Conservation (phyloP, 2,888 invertebrate species). For the Elegia similella region DNA sequence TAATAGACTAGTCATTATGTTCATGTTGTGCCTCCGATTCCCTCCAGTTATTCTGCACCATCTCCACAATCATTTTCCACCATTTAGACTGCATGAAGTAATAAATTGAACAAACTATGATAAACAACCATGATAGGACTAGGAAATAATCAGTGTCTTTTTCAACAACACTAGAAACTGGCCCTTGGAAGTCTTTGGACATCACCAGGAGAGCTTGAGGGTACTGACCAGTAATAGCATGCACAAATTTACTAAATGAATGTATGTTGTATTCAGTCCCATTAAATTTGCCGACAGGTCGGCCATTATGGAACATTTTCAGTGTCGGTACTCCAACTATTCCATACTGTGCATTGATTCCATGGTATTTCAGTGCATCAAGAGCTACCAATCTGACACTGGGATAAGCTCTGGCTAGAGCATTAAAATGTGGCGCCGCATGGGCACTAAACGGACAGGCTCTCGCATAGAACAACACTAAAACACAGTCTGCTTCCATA, state of each 20-base stretch:
- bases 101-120: conserved; percentile 86
- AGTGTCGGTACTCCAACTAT: conserved; percentile 95
- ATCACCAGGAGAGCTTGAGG: conserved; percentile 85
- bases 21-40: conserved; percentile 93
- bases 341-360: conserved; percentile 94
- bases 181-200: conserved; percentile 89
- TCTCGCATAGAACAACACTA: conserved; percentile 94
- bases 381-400: conserved; percentile 93
- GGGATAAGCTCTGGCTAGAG: conserved; percentile 92
- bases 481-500: conserved; percentile 85
- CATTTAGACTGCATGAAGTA: conserved; percentile 89
- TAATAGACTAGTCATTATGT: conserved; percentile 84
- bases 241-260: conserved; percentile 89
- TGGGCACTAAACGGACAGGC: conserved; percentile 95
- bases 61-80: conserved; percentile 91
- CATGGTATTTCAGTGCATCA: conserved; percentile 91
- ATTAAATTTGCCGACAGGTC: conserved; percentile 92
- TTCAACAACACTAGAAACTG: conserved; percentile 89
- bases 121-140: conserved; percentile 92
- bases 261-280: conserved; percentile 90
- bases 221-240: conserved; percentile 87
- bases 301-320: conserved; percentile 93
- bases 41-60: conserved; percentile 92
- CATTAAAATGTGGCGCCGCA: conserved; percentile 95
- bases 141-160: conserved; percentile 91